These are phyloP conservation scores for Campopleginae sp. DNA, from an alignment of 2,888 invertebrate genomes.

Conservation along the genomic window DNA sequence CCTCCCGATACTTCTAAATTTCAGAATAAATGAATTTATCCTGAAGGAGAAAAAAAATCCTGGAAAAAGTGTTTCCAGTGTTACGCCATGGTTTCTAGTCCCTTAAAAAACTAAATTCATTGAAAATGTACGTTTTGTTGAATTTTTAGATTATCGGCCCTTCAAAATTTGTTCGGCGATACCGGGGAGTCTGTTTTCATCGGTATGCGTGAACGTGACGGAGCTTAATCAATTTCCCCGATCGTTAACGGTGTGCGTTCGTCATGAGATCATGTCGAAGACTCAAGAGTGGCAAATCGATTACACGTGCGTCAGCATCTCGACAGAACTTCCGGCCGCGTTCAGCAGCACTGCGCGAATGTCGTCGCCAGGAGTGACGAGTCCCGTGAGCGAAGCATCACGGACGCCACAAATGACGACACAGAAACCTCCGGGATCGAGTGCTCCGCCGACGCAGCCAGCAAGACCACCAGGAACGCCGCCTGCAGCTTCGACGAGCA, in stretches of 20 bases:
- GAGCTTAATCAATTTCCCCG: conserved; percentile 76
- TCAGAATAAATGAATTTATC: too few relatives aligned
- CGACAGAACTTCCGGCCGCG: conserved; percentile 70
- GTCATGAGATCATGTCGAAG: conserved; percentile 75
- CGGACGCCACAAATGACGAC: background rate
- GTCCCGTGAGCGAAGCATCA: conserved; percentile 3
- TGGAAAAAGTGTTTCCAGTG: too few relatives aligned
- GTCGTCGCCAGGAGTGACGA: conserved; percentile 6
- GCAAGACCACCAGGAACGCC: conserved; percentile 17
- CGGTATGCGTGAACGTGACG: conserved; percentile 76
- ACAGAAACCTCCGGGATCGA: conserved; percentile 7
- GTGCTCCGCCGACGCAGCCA: conserved; percentile 9
- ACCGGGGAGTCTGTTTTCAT: conserved; percentile 78
- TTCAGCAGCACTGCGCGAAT: conserved; percentile 31
- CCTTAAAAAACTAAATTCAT: background rate
- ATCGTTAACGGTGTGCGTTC: conserved; percentile 77
- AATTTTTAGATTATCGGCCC: conserved; percentile 74
- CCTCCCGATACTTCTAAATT: too few relatives aligned
- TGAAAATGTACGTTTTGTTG: background rate
- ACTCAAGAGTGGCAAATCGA: conserved; percentile 77
- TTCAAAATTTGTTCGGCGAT: conserved; percentile 75
- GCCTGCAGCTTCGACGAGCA: background rate
- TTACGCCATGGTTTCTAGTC: background rate
- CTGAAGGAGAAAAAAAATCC: too few relatives aligned
- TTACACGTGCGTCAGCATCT: conserved; percentile 76